These are phyloP conservation scores for Hippocampus mohnikei DNA, from an alignment of 2,113 vertebrate genomes.

Conservation along the genomic window DNA sequence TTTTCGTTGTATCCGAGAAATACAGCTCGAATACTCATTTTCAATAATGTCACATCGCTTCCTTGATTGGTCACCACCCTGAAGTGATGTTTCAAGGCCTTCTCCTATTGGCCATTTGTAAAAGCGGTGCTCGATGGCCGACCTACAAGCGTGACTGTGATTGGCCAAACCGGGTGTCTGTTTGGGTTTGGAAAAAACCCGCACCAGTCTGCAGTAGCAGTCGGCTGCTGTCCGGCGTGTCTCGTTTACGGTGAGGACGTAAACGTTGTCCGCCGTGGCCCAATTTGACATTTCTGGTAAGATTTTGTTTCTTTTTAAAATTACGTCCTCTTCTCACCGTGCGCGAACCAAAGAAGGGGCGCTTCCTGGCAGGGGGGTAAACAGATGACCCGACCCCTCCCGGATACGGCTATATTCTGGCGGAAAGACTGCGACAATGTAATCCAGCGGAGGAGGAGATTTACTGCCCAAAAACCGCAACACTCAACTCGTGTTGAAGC, in stretches of 20 bases:
- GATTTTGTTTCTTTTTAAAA: neutral
- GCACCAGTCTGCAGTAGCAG: slow-evolving; percentile 12
- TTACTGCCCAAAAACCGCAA: neutral
- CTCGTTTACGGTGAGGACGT: slow-evolving; percentile 47
- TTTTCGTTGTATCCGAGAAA: too few species aligned
- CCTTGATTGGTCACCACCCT: slow-evolving; percentile 34
- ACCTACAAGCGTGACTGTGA: slow-evolving; percentile 8
- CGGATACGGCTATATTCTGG: slow-evolving; percentile 58
- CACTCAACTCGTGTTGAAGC: neutral
- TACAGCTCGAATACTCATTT: neutral
- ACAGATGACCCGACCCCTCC: slow-evolving; percentile 35
- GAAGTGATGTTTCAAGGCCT: neutral
- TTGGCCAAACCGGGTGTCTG: slow-evolving; percentile 36
- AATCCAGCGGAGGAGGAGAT: neutral
- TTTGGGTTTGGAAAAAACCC: slow-evolving; percentile 11
- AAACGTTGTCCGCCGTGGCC: neutral
- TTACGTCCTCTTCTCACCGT: neutral
- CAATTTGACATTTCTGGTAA: slow-evolving; percentile 33
- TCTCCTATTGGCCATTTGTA: slow-evolving; percentile 35
- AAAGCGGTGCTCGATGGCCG: neutral
- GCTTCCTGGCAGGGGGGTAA: neutral
- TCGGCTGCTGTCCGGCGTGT: slow-evolving; percentile 57
- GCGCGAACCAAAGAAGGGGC: accelerated
- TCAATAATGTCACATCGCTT: neutral
- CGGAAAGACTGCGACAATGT: neutral